Evolutionary conservation across 1,140 invertebrate species (phyloP).

Genomic region (Zaprionus capensis): DNA sequence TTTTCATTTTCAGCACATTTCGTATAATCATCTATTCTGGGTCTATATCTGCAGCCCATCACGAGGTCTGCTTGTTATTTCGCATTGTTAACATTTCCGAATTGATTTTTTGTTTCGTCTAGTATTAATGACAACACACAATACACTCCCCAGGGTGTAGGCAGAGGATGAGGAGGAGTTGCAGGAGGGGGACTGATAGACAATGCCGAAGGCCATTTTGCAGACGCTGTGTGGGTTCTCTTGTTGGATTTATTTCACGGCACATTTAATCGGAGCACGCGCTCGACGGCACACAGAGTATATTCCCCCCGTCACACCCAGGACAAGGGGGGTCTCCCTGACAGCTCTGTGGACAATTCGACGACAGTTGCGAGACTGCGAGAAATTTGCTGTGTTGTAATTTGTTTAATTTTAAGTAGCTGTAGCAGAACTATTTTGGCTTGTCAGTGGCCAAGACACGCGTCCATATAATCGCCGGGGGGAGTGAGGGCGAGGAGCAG

Average conservation of each 20-base stretch:
- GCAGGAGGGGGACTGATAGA: constrained; percentile 37
- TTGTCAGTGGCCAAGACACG: constrained; percentile 34
- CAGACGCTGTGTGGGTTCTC: constrained; percentile 37
- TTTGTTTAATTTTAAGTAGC: constrained; percentile 82
- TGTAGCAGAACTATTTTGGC: constrained; percentile 51
- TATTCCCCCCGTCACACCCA: constrained; percentile 21
- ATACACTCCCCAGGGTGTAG: constrained; percentile 6
- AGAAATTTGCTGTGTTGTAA: constrained; percentile 52
- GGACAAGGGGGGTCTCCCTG: neutral
- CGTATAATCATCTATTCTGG: neutral
- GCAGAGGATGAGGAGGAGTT: neutral
- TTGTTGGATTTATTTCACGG: constrained; percentile 77
- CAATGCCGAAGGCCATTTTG: constrained; percentile 44
- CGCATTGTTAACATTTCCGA: constrained; percentile 4
- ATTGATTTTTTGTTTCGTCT: constrained; percentile 24
- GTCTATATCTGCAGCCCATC: neutral
- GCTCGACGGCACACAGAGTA: constrained; percentile 49
- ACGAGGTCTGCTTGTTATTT: neutral
- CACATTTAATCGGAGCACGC: constrained; percentile 78
- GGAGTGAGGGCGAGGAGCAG: neutral
- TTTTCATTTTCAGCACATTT: constrained; percentile 4
- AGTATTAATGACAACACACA: constrained; percentile 24
- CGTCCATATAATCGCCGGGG: constrained; percentile 48
- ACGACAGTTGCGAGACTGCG: constrained; percentile 48
- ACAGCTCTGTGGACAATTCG: constrained; percentile 65